Evolutionary conservation across 2,888 invertebrate species (phyloP), one percentile per base, ranked within the genome.

Genomic region (Stenolophus ochropezus): DNA sequence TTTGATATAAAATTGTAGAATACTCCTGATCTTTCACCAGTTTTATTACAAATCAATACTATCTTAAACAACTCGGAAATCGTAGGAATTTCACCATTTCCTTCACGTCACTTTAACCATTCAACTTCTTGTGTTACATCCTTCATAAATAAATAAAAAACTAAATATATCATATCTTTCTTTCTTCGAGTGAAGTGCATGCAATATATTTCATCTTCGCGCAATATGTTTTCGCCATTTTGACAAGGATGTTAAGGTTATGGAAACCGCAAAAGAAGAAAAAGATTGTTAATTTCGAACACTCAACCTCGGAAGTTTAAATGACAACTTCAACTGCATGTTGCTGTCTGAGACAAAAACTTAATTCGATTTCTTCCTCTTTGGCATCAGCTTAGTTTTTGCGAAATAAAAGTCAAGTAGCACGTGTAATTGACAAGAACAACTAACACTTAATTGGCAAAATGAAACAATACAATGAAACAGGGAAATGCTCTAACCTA

Each of bases 371-470:
- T 69, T 18, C 33, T 69, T 69, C 65, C 33, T 11, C 65, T 69
- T 27, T 27, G 27, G 65, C 33, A n/a, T 11, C 25, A 61, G 65
- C 8, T 33, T 69, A 69, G 65, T 69, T 69, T 69, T 69, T 69
- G 33, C 65, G 33, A 69, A 33, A 69, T 69, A 33, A 69, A 69
- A 69, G 33, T 69, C 65, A 33, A 69, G 65, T 16, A 27, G 65
- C 33, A 69, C 65, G 33, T 69, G 33, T 69, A 69, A 69, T 69
- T 69, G 65, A 69, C 65, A 69, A 33, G 33, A 18, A 69, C 65
- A 69, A 33, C 65, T 69, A 27, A 42, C 65, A 33, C 65, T 69
- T 69, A 69, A 69, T 69, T 69, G 16, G 8, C 18, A 33, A 69
- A 33, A 69, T 69, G 65, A 69, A 69, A 69, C 65, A 69, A 69